These are phyloP conservation scores for Azorinus chamasolen DNA, from an alignment of 2,888 invertebrate species.

Conservation along the genomic window DNA sequence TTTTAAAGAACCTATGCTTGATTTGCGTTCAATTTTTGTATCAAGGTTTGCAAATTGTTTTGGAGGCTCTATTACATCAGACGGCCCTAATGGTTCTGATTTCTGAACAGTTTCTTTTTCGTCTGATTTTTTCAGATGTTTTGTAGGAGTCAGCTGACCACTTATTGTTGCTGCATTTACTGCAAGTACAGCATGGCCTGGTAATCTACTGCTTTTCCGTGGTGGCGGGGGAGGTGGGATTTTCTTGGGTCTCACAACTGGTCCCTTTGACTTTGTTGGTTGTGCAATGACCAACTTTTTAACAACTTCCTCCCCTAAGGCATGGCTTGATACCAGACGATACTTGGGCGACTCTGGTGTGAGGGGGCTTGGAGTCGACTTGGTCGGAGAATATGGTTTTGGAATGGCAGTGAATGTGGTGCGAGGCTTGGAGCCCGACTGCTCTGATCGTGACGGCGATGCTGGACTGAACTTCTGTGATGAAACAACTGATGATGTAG, in stretches of 20 bases:
- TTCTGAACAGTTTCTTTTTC: not conserved
- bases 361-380: conserved; percentile 55
- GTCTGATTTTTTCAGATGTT: not conserved
- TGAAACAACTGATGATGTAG: conserved; percentile 24
- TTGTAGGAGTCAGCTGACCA: conserved; percentile 40
- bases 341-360: conserved; percentile 64
- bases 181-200: conserved; percentile 63
- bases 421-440: conserved; percentile 28
- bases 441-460: conserved; percentile 38
- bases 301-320: conserved; percentile 4
- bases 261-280: conserved; percentile 19
- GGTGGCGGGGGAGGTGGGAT: conserved; percentile 85
- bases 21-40: conserved; percentile 60
- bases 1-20: conserved; percentile 60
- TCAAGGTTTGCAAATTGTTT: conserved; percentile 62
- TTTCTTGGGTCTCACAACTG: conserved; percentile 73
- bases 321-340: conserved; percentile 53
- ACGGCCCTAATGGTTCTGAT: not conserved
- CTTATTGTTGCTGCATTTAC: conserved; percentile 62
- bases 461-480: conserved; percentile 58
- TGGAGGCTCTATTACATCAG: conserved; percentile 56
- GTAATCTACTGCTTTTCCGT: conserved; percentile 76
- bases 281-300: conserved; percentile 2
- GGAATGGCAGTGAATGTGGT: conserved; percentile 60
- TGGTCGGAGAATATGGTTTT: conserved; percentile 61